Evolutionary conservation across 2,888 invertebrate species (phyloP).

Genomic region (Cryptops parisi): DNA sequence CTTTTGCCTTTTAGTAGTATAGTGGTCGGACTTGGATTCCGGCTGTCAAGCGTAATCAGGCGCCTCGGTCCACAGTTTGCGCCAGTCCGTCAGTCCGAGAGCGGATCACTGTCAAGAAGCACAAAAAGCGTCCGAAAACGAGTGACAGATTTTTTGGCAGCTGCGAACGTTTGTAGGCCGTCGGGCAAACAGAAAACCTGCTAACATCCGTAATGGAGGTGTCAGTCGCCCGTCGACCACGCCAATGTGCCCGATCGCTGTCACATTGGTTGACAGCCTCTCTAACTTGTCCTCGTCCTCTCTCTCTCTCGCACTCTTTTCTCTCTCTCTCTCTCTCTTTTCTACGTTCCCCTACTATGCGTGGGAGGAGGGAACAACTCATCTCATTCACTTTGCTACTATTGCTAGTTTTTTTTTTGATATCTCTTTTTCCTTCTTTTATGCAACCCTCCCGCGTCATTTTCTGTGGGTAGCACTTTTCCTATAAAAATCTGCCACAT

Average conservation of each 20-base stretch:
- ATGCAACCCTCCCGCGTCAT: neutral
- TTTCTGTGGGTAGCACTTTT: neutral
- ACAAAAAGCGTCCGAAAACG: constrained; percentile 10
- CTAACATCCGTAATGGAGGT: constrained; percentile 10
- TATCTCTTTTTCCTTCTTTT: neutral
- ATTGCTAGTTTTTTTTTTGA: neutral
- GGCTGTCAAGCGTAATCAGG: neutral
- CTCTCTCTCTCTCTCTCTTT: neutral
- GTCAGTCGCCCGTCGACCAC: constrained; percentile 6
- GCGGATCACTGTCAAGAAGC: constrained; percentile 11
- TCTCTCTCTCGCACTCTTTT: neutral
- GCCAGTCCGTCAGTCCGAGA: constrained; percentile 4
- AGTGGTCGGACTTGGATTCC: too few species aligned
- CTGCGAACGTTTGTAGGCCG: constrained; percentile 5
- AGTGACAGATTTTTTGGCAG: constrained; percentile 12
- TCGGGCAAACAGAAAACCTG: constrained; percentile 6
- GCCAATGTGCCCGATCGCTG: neutral
- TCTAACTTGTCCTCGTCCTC: neutral
- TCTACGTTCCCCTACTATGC: neutral
- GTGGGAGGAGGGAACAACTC: too few species aligned
- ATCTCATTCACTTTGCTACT: neutral
- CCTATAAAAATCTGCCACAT: too few species aligned
- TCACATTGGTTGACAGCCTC: neutral
- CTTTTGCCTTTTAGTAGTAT: too few species aligned
- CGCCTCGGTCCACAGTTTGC: neutral